Evolutionary conservation across 2,888 invertebrate species (phyloP).

Genomic region (Lepidochitona cinerea): DNA sequence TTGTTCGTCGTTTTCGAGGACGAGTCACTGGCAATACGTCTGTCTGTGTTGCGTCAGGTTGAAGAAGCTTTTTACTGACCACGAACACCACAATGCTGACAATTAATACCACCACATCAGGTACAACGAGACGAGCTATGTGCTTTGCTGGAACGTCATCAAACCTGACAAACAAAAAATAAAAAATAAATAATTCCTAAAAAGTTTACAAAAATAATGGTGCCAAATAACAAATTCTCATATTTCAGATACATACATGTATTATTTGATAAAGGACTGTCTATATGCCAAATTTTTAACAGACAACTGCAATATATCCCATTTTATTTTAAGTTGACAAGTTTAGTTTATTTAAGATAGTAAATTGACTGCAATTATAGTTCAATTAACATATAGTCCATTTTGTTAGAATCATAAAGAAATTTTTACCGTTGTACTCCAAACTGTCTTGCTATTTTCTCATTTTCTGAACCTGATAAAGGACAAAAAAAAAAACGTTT

Average conservation of each 20-base stretch:
- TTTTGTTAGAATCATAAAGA: too few species aligned
- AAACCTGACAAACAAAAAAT: constrained; percentile 39
- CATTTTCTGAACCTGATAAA: constrained; percentile 51
- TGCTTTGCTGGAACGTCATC: constrained; percentile 46
- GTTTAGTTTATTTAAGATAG: too few species aligned
- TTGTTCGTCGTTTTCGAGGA: constrained; percentile 31
- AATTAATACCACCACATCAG: constrained; percentile 60
- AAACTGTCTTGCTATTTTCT: constrained; percentile 51
- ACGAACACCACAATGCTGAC: constrained; percentile 53
- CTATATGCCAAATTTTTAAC: too few species aligned
- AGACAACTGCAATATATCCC: too few species aligned
- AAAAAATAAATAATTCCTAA: neutral
- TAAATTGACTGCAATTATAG: too few species aligned
- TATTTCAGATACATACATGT: too few species aligned
- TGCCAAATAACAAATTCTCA: too few species aligned
- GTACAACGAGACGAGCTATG: constrained; percentile 59
- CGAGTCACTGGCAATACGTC: constrained; percentile 15
- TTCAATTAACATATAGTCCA: too few species aligned
- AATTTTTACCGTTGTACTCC: constrained; percentile 55
- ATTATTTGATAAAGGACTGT: too few species aligned
- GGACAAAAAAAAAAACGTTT: too few species aligned
- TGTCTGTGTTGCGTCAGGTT: neutral
- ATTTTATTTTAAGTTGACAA: too few species aligned
- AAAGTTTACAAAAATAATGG: too few species aligned
- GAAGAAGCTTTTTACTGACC: constrained; percentile 44